Percentiles rank a stretch among this genome's conserved stretches.
Conservation (phyloP, 2,797 vertebrate species). For the Amniataba percoides region DNA sequence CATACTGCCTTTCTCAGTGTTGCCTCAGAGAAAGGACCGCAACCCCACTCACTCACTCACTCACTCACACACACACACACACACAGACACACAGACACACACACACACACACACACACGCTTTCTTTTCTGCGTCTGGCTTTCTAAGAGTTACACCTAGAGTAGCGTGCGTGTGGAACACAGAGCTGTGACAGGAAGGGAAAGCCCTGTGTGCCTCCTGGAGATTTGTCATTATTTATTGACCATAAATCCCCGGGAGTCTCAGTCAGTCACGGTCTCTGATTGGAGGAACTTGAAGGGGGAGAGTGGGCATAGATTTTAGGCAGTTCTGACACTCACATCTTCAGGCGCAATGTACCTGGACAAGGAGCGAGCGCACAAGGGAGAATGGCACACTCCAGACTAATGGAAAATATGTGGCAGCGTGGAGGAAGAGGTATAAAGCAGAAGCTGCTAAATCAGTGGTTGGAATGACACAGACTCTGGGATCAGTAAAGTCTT, state of each 20-base stretch:
- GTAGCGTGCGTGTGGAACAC: conserved; percentile 27
- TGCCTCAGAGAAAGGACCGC: conserved; percentile 34
- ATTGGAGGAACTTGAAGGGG: conserved; percentile 34
- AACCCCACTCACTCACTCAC: neutral
- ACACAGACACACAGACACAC: too few relatives aligned
- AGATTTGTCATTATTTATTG: conserved; percentile 74
- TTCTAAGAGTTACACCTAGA: conserved; percentile 36
- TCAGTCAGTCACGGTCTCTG: conserved; percentile 45
- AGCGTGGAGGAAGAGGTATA: conserved; percentile 9
- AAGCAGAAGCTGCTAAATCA: conserved; percentile 23
- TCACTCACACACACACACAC: neutral
- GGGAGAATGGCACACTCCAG: conserved; percentile 30
- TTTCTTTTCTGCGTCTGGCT: neutral
- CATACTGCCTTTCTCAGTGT: conserved; percentile 39
- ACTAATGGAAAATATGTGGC: conserved; percentile 49
- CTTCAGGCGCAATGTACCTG: conserved; percentile 44
- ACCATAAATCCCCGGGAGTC: conserved; percentile 56
- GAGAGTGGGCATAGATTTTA: conserved; percentile 49
- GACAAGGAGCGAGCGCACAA: conserved; percentile 40
- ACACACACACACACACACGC: neutral
- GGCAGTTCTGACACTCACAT: conserved; percentile 43
- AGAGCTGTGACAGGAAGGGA: conserved; percentile 37
- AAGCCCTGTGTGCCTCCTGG: conserved; percentile 49
- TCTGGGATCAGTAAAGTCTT: neutral
- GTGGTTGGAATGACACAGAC: neutral